Percentiles rank a stretch among this genome's conserved stretches.
These are phyloP conservation scores for Eunapius fragilis DNA, from an alignment of 37 sponge, comb jelly and placozoan species.

Conservation along the genomic window DNA sequence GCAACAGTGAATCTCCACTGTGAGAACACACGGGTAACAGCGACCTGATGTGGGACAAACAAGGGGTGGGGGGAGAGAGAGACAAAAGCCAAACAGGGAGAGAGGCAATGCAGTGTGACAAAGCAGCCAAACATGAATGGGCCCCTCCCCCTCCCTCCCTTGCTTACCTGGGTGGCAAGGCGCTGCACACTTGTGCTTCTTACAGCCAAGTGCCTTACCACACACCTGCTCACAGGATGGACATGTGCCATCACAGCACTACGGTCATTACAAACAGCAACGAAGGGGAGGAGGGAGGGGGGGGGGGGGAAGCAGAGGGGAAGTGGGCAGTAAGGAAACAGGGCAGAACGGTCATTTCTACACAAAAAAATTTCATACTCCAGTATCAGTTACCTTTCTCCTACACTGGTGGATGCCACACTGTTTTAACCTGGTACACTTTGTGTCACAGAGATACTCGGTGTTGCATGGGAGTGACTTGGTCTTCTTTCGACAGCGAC, in stretches of 20 bases:
- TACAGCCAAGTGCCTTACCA: conserved; percentile 72
- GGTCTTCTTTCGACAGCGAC: conserved; percentile 81
- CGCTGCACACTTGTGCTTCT: conserved; percentile 89
- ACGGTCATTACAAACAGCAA: background rate
- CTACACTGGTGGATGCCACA: conserved; percentile 92
- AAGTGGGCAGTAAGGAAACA: conserved; percentile 15
- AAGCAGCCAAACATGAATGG: background rate
- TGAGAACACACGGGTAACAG: conserved; percentile 90
- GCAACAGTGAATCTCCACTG: conserved; percentile 62
- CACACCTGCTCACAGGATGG: conserved; percentile 88
- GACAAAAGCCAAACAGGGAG: background rate
- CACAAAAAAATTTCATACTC: no score
- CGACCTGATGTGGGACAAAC: conserved; percentile 69
- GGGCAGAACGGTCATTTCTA: background rate
- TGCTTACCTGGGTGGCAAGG: conserved; percentile 86
- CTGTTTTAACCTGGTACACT: conserved; percentile 69
- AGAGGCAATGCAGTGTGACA: background rate
- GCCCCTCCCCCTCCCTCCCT: no score
- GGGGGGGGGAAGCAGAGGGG: conserved; percentile 12
- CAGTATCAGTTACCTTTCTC: conserved; percentile 89
- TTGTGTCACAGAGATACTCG: conserved; percentile 83
- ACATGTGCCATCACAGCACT: conserved; percentile 94
- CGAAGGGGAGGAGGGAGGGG: background rate
- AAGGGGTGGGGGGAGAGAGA: background rate
- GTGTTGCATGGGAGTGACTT: conserved; percentile 68